phyloP scores from a whole-genome alignment of 2,888 invertebrate genomes.

The Drosophila atroscutellata region DNA sequence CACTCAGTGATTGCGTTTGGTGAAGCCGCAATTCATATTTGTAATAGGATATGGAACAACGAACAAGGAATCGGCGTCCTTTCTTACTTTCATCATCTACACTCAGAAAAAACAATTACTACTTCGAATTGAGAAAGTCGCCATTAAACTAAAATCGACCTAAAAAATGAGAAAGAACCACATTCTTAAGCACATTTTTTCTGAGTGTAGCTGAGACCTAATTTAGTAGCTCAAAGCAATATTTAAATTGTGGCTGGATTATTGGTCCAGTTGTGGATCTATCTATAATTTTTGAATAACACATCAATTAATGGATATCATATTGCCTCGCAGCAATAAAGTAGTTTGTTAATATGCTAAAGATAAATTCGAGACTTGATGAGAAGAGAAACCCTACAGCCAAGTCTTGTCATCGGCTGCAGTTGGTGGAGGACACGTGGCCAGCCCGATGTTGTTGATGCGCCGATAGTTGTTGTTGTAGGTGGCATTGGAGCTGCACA shows the following conservation, averaged over 20 bases:
- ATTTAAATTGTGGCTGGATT: background rate
- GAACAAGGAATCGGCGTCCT: background rate
- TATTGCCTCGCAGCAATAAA: constrained; percentile 6
- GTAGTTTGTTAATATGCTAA: background rate
- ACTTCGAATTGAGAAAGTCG: background rate
- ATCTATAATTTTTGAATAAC: constrained; percentile 3
- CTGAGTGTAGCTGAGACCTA: background rate
- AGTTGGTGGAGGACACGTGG: constrained; percentile 1
- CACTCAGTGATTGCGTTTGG: constrained; percentile 27
- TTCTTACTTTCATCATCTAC: background rate
- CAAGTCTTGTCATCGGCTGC: constrained; percentile 78
- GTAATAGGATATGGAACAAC: constrained; percentile 31
- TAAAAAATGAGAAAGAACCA: background rate
- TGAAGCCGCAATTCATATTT: constrained; percentile 27
- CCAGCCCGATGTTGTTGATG: constrained; percentile 33
- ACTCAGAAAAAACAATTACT: background rate
- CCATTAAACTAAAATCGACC: background rate
- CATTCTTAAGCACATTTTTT: background rate
- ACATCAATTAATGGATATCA: background rate
- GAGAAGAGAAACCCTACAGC: constrained; percentile 62
- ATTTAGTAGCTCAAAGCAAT: background rate
- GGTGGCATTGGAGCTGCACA: constrained; percentile 36
- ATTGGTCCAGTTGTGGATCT: constrained; percentile 4
- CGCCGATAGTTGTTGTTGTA: constrained; percentile 69
- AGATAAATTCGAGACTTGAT: constrained; percentile 48